A percentile compares a stretch with the other conserved stretches of the same genome.
phyloP scores from a whole-genome alignment of 2,888 invertebrate species.

The Ischnus inquisitorius region DNA sequence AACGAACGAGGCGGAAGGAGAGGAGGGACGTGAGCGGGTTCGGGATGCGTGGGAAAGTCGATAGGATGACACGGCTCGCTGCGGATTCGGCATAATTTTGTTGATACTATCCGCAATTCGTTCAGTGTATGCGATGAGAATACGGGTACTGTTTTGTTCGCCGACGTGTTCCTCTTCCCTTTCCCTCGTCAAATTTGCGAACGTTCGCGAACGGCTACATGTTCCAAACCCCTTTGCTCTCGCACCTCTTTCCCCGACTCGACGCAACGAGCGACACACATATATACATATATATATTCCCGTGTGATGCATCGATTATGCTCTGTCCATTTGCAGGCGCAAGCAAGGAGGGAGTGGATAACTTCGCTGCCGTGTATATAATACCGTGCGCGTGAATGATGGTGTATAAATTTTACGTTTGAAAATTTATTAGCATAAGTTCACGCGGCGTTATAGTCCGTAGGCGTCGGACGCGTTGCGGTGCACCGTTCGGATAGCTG shows the following conservation, averaged over 20 bases:
- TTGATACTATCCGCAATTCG: constrained; percentile 38
- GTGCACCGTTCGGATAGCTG: constrained; percentile 58
- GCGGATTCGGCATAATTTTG: constrained; percentile 56
- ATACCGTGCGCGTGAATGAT: constrained; percentile 35
- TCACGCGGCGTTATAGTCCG: background rate
- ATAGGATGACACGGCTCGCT: constrained; percentile 27
- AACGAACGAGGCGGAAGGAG: background rate
- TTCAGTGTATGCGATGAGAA: background rate
- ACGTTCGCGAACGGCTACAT: background rate
- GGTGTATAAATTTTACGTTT: constrained; percentile 31
- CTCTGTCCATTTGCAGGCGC: background rate
- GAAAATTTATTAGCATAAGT: constrained; percentile 47
- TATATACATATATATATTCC: constrained; percentile 9
- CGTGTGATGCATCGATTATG: constrained; percentile 45
- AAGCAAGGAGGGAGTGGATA: background rate
- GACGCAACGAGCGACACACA: background rate
- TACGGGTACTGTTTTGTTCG: background rate
- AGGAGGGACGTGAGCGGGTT: background rate
- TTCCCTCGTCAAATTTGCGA: background rate
- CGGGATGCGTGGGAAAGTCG: constrained; percentile 21
- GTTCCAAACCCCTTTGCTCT: background rate
- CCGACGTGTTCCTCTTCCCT: background rate
- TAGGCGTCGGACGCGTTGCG: constrained; percentile 19
- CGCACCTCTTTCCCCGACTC: background rate
- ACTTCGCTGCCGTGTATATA: background rate